Conservation (phyloP, 2,888 invertebrate genomes). For the Pollenia labialis region DNA sequence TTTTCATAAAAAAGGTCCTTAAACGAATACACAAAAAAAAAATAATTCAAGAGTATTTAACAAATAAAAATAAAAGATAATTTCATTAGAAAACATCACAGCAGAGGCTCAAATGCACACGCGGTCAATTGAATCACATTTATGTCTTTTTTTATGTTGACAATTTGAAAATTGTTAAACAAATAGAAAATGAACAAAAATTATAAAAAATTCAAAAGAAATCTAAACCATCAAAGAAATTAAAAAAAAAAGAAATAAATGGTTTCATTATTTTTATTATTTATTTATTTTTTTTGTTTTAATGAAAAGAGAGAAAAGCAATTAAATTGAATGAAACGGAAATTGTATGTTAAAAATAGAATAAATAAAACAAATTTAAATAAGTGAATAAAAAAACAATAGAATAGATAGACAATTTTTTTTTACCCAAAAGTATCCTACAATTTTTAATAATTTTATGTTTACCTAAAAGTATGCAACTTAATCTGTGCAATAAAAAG, state of each 20-base stretch:
- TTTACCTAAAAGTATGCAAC: too few species aligned
- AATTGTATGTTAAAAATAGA: not conserved
- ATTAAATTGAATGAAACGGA: not conserved
- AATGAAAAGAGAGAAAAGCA: conserved; percentile 4
- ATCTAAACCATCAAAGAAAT: not conserved
- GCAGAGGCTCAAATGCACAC: not conserved
- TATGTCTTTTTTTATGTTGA: conserved; percentile 3
- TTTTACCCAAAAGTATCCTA: too few species aligned
- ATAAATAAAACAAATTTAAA: not conserved
- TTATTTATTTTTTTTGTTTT: not conserved
- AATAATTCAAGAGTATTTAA: conserved; percentile 12
- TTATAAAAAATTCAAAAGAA: not conserved
- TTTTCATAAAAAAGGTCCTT: not conserved
- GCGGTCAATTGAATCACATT: not conserved
- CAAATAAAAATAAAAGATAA: conserved; percentile 39
- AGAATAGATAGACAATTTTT: too few species aligned
- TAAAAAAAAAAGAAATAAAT: conserved; percentile 1
- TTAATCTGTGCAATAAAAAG: too few species aligned
- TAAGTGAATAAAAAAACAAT: too few species aligned
- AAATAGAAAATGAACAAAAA: conserved; percentile 5
- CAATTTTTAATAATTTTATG: too few species aligned
- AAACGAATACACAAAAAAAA: not conserved
- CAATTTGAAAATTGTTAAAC: not conserved
- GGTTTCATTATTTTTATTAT: not conserved
- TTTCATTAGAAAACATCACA: conserved; percentile 27